A percentile compares a stretch with the other conserved stretches of the same genome.
Evolutionary conservation across 35 echinoderm and acorn worm species (phyloP).

Genomic region (Diadema setosum): DNA sequence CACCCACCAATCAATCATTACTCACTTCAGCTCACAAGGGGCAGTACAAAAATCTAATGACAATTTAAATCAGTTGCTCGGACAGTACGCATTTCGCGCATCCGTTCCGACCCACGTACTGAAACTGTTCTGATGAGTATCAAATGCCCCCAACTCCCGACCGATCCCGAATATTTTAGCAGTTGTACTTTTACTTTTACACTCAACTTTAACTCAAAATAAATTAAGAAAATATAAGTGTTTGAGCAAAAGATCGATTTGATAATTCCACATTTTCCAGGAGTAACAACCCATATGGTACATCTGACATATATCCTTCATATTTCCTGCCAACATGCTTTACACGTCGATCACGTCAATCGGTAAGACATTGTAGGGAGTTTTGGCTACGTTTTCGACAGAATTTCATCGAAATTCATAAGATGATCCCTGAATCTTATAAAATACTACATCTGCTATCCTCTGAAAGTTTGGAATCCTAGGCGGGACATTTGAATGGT

Average conservation of each 20-base stretch:
- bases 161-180: too few relatives aligned
- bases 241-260: not conserved
- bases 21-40: slow-evolving; percentile 44
- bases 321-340: too few relatives aligned
- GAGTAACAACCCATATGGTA: too few relatives aligned
- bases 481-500: slow-evolving; percentile 9
- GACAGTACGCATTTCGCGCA: slow-evolving; percentile 11
- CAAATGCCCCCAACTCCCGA: not conserved
- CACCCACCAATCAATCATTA: slow-evolving; percentile 66
- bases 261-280: not conserved
- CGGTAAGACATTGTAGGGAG: too few relatives aligned
- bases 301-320: too few relatives aligned
- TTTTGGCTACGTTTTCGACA: too few relatives aligned
- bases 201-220: too few relatives aligned
- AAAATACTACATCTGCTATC: slow-evolving; percentile 48
- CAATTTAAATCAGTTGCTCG: slow-evolving; percentile 64
- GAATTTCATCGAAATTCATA: not conserved
- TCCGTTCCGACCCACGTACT: not conserved
- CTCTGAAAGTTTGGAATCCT: not conserved
- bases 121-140: not conserved
- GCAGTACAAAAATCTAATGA: slow-evolving; percentile 63
- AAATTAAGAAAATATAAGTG: not conserved
- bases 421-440: slow-evolving; percentile 42
- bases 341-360: too few relatives aligned
- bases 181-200: too few relatives aligned